These are phyloP conservation scores for Cataglyphis rosenhaueri DNA, from an alignment of 2,888 invertebrate genomes.

Conservation along the genomic window DNA sequence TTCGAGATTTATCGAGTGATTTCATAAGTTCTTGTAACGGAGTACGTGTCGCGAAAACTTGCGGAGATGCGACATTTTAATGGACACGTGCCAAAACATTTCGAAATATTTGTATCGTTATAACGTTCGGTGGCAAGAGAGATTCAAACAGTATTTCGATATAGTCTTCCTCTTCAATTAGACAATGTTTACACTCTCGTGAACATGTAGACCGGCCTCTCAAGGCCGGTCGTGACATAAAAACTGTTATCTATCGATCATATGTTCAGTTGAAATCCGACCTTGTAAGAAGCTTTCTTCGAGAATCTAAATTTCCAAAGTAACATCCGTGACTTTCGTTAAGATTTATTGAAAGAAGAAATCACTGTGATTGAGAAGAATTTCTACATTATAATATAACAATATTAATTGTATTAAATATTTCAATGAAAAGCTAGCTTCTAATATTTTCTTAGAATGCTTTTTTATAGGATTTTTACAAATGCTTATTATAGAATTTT, in stretches of 20 bases:
- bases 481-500: not conserved
- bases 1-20: not conserved
- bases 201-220: not conserved
- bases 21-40: conserved; percentile 4
- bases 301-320: not conserved
- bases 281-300: not conserved
- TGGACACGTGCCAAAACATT: not conserved
- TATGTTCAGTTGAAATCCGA: not conserved
- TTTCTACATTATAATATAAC: not conserved
- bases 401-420: not conserved
- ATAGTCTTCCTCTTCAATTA: conserved; percentile 23
- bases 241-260: conserved; percentile 30
- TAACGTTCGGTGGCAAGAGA: not conserved
- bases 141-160: not conserved
- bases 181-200: conserved; percentile 27
- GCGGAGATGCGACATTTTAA: not conserved
- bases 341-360: not conserved
- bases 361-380: no score
- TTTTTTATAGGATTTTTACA: not conserved
- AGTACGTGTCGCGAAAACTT: not conserved
- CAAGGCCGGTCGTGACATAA: conserved; percentile 20
- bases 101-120: conserved; percentile 18
- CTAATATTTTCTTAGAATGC: not conserved
- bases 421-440: not conserved
- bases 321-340: not conserved